Base-by-base conservation (phyloP, 2,113 vertebrate species). In the Rhipidura dahli region DNA sequence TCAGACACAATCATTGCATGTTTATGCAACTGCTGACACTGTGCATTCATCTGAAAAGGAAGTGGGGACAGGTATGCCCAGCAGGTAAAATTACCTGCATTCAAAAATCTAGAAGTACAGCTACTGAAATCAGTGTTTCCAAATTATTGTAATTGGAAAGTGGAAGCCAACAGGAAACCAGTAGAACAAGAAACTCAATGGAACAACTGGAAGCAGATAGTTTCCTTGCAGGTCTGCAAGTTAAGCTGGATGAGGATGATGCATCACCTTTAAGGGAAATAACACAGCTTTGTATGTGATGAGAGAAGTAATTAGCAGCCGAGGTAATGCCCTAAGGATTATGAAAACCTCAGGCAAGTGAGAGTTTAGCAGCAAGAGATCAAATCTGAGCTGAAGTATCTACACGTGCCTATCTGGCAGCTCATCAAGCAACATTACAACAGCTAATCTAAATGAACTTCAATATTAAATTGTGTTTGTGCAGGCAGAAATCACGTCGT, bases 211-310 rank as follows among this genome's bases (percentile, higher is more conserved):
- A 77, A 92, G 77, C 63, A 96, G 93, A 80, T 60, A 68, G 92
- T 91, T 97, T 95, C 95, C 87, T 94, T 93, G 85, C 49, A 89
- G 94, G 73, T 92, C 94, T 96, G 79, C 44, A 70, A 83, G 80
- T 92, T 96, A 95, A 92, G 89, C 59, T 39, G 93, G 49, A 64
- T 83, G 83, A 75, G 86, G 79, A 53, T 64, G 90, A 81, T 78
- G 76, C 60, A 96, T 96, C 85, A 87, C 93, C 79, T 95, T 94
- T 71, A 88, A 95, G 87, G 91, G 86, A 96, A 98, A 96, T 95
- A 96, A 70, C 88, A 95, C 71, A 44, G 26, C 96, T 97, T 97
- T 92, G 87, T 72, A 89, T 92, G 83, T 51, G 68, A 83, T 88
- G 81, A 97, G 94, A 94, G 93, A 79, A 94, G 89, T 96, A 94